These are phyloP conservation scores for Bos javanicus DNA, from an alignment of 2,113 vertebrate species.

Conservation along the genomic window DNA sequence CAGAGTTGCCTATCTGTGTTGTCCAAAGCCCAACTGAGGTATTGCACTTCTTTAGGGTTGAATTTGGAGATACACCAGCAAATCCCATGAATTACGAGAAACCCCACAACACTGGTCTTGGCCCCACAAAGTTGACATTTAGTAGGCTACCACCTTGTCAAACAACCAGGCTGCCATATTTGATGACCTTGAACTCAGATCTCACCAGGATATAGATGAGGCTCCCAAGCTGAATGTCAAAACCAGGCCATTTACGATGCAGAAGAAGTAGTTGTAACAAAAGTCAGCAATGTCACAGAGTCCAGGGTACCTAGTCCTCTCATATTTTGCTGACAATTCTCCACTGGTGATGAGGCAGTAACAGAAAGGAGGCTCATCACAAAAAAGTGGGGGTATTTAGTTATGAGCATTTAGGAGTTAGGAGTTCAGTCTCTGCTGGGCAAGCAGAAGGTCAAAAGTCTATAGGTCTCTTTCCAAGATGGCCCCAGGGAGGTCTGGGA, in stretches of 20 bases:
- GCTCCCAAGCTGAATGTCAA: too few species aligned
- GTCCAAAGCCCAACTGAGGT: background rate
- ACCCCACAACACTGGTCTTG: background rate
- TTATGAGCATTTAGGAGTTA: background rate
- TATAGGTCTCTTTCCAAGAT: slow-evolving; percentile 64
- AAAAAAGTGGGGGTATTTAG: background rate
- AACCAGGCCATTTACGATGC: background rate
- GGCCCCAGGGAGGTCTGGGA: slow-evolving; percentile 73
- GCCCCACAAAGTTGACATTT: background rate
- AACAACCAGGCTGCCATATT: background rate
- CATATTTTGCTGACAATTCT: background rate
- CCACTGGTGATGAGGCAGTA: background rate
- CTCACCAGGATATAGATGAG: background rate
- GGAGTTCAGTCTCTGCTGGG: slow-evolving; percentile 45
- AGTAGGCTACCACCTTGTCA: too few species aligned
- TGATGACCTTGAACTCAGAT: background rate
- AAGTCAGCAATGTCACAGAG: background rate
- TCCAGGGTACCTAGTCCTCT: background rate
- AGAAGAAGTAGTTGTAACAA: background rate
- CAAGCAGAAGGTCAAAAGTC: slow-evolving; percentile 60
- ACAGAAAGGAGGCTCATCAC: background rate
- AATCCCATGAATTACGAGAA: background rate
- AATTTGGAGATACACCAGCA: background rate
- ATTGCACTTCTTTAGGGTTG: accelerated
- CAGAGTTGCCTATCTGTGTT: accelerated